These are phyloP conservation scores for Scolopax bukidnonensis DNA, from an alignment of 2,797 vertebrate species.

Conservation along the genomic window DNA sequence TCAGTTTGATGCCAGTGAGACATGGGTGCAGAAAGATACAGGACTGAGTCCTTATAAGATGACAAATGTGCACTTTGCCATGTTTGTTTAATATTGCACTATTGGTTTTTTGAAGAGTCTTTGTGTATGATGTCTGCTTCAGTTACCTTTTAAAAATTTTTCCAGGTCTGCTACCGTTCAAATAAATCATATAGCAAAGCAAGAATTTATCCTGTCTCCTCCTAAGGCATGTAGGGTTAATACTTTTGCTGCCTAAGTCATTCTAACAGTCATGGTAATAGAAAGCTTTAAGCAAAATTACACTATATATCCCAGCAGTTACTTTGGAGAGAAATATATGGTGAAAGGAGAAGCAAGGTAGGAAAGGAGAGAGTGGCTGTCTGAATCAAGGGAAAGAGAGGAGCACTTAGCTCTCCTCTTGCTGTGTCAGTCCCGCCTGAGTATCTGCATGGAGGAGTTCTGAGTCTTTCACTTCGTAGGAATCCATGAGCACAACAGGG, in stretches of 20 bases:
- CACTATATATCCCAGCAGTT: neutral
- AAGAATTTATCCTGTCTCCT: neutral
- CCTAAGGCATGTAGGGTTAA: neutral
- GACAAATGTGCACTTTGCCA: neutral
- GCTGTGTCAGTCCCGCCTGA: neutral
- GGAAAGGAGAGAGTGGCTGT: neutral
- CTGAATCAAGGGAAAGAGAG: neutral
- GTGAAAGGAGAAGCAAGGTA: neutral
- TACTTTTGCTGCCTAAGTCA: neutral
- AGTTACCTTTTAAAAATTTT: neutral
- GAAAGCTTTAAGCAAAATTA: neutral
- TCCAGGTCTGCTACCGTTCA: neutral
- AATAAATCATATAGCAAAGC: neutral
- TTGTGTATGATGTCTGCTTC: neutral
- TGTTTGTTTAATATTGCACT: neutral
- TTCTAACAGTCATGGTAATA: neutral
- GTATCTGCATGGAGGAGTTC: neutral
- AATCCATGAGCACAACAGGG: conserved; percentile 22
- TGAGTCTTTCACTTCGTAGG: conserved; percentile 39
- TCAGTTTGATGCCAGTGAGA: neutral
- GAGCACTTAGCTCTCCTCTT: neutral
- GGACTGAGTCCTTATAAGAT: neutral
- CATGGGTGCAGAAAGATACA: accelerated
- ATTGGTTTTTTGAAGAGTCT: neutral
- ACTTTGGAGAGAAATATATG: neutral